A percentile compares a stretch with the other conserved stretches of the same genome.
Evolutionary conservation across 2,113 vertebrate genomes (phyloP).

Genomic region (Plecotus auritus): DNA sequence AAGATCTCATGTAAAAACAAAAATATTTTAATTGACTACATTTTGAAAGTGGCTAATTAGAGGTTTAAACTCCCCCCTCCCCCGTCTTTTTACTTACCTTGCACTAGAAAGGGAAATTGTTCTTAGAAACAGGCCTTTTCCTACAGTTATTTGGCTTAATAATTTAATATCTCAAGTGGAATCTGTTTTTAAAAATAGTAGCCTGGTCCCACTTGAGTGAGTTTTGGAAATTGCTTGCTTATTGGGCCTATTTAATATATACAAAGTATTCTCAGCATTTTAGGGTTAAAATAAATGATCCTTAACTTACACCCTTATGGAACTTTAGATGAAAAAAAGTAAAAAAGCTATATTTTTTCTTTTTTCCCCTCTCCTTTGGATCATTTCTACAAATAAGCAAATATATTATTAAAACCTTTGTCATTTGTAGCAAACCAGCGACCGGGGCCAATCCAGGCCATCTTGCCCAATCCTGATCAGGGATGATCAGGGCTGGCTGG

Average conservation of each 20-base stretch:
- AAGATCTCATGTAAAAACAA: constrained; percentile 76
- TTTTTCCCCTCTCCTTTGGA: not conserved
- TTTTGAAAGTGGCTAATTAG: constrained; percentile 65
- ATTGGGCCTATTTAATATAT: constrained; percentile 3
- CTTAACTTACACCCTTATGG: not conserved
- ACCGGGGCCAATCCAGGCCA: too few relatives aligned
- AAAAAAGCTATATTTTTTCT: not conserved
- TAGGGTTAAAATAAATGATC: not conserved
- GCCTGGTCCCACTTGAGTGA: not conserved
- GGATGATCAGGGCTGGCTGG: too few relatives aligned
- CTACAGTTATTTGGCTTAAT: constrained; percentile 22
- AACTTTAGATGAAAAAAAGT: not conserved
- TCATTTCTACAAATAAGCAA: not conserved
- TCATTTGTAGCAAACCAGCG: not conserved
- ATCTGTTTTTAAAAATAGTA: not conserved
- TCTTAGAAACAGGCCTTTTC: not conserved
- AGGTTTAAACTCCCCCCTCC: constrained; percentile 42
- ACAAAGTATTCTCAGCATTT: not conserved
- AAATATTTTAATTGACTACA: constrained; percentile 70
- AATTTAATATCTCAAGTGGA: constrained; percentile 22
- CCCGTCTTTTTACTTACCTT: constrained; percentile 10
- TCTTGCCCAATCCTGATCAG: too few relatives aligned
- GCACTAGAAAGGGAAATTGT: not conserved
- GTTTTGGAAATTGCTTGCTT: constrained; percentile 32
- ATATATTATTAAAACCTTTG: not conserved